Evolutionary conservation across 2,113 vertebrate species (phyloP), one percentile per base, ranked within the genome.

Genomic region (Odocoileus virginianus): DNA sequence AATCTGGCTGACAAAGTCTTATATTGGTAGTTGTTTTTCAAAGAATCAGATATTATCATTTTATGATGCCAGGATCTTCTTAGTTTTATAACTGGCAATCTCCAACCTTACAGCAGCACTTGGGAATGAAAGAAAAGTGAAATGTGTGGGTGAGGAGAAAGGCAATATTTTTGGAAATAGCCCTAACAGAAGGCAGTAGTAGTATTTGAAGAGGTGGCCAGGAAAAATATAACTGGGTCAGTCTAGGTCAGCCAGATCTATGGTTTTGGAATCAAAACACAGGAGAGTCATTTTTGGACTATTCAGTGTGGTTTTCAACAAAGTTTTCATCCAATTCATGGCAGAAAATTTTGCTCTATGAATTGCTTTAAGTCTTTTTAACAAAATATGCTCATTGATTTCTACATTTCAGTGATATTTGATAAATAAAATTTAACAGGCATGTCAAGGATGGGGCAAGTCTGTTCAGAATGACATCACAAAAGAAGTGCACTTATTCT

Each of bases 201-300:
- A 87, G 30, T 43, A 74, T 92, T 79, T 94, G 89, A 93, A 96
- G 79, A 90, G 33, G 36, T 64, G 36, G 27, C 95, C 89, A 95
- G 64, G 52, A 96, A 87, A 95, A 97, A 90, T 60, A 78, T 78
- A 79, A 71, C 83, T 87, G 14, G 83, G 95, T 79, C 78, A 89
- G 4, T n/a, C n/a, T 45, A 89, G 87, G 95, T 96, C 89, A 97
- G 91, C 86, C 86, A 87, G 61, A 57, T 87, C 58, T 81, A 74
- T 60, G 87, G 85, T 87, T 96, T 87, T 60, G n/a, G 45, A 95
- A 95, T 83, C 25, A 83, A 96, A 82, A 27, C 16, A 36, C 2
- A 9, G 57, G 64, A 30, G 40, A 94, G 45, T 89, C 85, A 95
- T 93, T 95, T 97, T 30, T 23, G 55, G 67, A 85, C 7, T 50